Conservation (phyloP, 92 coral and sea anemone genomes). For the Porites divaricata region DNA sequence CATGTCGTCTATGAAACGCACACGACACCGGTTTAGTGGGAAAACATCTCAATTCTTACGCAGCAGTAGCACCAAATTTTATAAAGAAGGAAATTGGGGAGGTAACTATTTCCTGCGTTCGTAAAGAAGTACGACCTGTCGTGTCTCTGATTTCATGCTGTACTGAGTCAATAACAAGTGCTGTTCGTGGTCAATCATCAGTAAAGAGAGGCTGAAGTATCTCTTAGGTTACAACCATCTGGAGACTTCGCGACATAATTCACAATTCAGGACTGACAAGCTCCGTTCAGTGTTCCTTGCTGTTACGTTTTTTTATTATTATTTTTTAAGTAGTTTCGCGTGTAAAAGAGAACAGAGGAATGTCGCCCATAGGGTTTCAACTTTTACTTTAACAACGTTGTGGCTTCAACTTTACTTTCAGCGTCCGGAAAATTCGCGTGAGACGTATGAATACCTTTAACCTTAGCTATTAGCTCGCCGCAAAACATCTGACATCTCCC, state of each 20-base stretch:
- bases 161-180: not conserved
- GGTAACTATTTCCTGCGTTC: not conserved
- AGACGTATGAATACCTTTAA: too few species aligned
- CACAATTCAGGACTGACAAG: constrained; percentile 1
- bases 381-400: too few species aligned
- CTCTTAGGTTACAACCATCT: not conserved
- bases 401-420: too few species aligned
- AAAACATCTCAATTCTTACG: not conserved
- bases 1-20: not conserved
- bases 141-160: not conserved
- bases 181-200: constrained; percentile 18
- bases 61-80: not conserved
- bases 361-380: not conserved
- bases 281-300: not conserved
- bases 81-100: not conserved
- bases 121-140: not conserved
- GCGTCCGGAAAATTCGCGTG: too few species aligned
- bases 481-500: too few species aligned
- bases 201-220: not conserved
- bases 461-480: too few species aligned
- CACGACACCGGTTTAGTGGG: not conserved
- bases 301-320: not conserved
- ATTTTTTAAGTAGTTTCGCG: not conserved
- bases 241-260: not conserved
- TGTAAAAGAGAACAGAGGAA: not conserved